A percentile compares a stretch with the other conserved stretches of the same genome.
Evolutionary conservation across 1,140 invertebrate species (phyloP).

Genomic region (Caligus rogercresseyi): DNA sequence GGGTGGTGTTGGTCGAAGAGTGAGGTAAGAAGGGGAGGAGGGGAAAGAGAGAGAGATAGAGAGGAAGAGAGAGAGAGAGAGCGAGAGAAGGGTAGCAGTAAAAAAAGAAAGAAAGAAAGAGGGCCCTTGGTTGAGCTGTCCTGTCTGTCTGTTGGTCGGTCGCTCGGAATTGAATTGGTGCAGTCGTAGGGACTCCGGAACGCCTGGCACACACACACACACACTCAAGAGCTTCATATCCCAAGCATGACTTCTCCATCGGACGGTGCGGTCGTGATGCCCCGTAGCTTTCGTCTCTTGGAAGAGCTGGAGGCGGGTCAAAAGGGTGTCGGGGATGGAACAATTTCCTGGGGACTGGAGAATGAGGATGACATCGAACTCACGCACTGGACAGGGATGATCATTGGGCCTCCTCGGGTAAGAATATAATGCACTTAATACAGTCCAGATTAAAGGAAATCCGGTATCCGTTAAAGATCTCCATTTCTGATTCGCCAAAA

Average conservation of each 20-base stretch:
- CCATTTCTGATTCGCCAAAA: too few relatives aligned
- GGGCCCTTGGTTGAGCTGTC: too few relatives aligned
- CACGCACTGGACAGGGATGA: slow-evolving; percentile 96
- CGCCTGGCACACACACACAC: not conserved
- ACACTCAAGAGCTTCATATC: slow-evolving; percentile 5
- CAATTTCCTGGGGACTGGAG: slow-evolving; percentile 97
- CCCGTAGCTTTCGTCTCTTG: slow-evolving; percentile 88
- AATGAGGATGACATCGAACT: slow-evolving; percentile 97
- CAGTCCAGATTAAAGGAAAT: too few relatives aligned
- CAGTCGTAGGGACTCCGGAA: not conserved
- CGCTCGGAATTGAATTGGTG: not conserved
- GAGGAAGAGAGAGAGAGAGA: not conserved
- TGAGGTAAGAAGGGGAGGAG: too few relatives aligned
- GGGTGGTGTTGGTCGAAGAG: too few relatives aligned
- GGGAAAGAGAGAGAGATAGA: too few relatives aligned
- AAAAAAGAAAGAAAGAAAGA: not conserved
- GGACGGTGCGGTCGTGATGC: slow-evolving; percentile 53
- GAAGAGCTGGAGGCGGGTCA: slow-evolving; percentile 97
- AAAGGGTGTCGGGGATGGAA: slow-evolving; percentile 95
- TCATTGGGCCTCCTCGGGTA: slow-evolving; percentile 92
- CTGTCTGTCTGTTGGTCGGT: too few relatives aligned
- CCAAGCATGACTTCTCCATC: slow-evolving; percentile 25
- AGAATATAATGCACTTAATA: too few relatives aligned
- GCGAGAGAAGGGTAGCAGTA: not conserved
- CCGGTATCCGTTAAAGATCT: too few relatives aligned